Percentiles rank a stretch among this genome's conserved stretches.
Conservation (phyloP, 2,888 invertebrate genomes). For the Tortrix viridana region DNA sequence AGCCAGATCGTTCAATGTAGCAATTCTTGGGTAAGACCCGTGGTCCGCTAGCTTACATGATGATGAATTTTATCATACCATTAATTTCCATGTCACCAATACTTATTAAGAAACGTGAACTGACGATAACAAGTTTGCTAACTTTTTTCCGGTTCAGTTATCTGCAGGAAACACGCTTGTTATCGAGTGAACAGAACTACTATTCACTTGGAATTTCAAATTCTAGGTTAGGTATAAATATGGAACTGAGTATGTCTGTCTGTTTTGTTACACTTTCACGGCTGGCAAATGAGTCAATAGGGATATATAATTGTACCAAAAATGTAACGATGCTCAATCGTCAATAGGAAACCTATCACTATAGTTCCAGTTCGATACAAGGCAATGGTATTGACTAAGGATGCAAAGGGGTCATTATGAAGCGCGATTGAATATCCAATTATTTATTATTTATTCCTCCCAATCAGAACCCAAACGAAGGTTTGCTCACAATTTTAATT, state of each 20-base stretch:
- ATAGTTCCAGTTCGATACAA: too few species aligned
- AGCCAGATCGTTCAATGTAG: too few species aligned
- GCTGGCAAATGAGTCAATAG: too few species aligned
- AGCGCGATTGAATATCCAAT: background rate
- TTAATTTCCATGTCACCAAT: background rate
- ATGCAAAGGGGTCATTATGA: background rate
- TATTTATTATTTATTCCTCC: background rate
- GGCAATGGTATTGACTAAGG: too few species aligned
- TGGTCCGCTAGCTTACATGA: too few species aligned
- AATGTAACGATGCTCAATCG: too few species aligned
- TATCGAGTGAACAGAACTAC: constrained; percentile 24
- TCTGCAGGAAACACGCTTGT: constrained; percentile 27
- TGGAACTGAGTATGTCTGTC: background rate
- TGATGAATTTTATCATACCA: background rate
- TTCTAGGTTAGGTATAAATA: background rate
- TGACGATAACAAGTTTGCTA: constrained; percentile 12
- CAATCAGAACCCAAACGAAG: too few species aligned
- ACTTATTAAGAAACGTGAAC: background rate
- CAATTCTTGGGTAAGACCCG: too few species aligned
- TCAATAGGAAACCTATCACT: too few species aligned
- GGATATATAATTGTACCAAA: too few species aligned
- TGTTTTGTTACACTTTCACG: too few species aligned
- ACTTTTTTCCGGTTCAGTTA: constrained; percentile 24
- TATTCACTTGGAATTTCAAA: constrained; percentile 6
- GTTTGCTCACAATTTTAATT: too few species aligned